Evolutionary conservation across 2,888 invertebrate species (phyloP), one percentile per base, ranked within the genome.

Genomic region (Parnassius glacialis): DNA sequence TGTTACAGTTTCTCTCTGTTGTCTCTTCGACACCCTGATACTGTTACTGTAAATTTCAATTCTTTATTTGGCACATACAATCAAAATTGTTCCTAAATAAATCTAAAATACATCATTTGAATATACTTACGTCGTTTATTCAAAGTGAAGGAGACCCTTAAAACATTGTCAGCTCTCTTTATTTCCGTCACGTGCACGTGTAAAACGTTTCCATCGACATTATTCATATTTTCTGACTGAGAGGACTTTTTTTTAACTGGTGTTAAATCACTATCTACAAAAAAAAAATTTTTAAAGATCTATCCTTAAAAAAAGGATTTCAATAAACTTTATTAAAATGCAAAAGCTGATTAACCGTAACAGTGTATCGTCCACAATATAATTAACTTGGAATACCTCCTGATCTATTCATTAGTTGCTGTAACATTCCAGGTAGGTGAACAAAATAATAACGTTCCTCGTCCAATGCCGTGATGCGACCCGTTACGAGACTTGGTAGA

Each of bases 161-260:
- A 70, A 10, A 75, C 68, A 34, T 74, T 76, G 51, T 80, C 76
- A 1, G 65, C 59, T 20, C 70, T 68, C 58, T 76, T 80, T 2
- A 74, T 74, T 69, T 85, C 85, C 3, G 72, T 70, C 34, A 84
- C 73, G 45, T 85, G 84, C 9, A 85, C 72, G 59, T 85, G 84
- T 42, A 81, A 70, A 50, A 74, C 69, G 56, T 69, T 70, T 20
- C 69, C 68, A 43, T 71, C 69, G 12, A 68, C 65, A 0, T 52
- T 2, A 16, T 43, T 50, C 10, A 42, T 12, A 0, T 42, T 20
- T 13, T 48, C 13, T 16, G 47, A 12, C 52, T 47, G 48, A 56
- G 53, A 12, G 43, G 43, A 9, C 61, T 63, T 51, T 10, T 59
- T 52, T 63, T 64, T 54, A n/a, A 47, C 25, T 60, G 62, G 57